Percentiles rank a stretch among this genome's conserved stretches.
These are phyloP conservation scores for Formica exsecta DNA, from an alignment of 1,140 invertebrate genomes.

Conservation along the genomic window DNA sequence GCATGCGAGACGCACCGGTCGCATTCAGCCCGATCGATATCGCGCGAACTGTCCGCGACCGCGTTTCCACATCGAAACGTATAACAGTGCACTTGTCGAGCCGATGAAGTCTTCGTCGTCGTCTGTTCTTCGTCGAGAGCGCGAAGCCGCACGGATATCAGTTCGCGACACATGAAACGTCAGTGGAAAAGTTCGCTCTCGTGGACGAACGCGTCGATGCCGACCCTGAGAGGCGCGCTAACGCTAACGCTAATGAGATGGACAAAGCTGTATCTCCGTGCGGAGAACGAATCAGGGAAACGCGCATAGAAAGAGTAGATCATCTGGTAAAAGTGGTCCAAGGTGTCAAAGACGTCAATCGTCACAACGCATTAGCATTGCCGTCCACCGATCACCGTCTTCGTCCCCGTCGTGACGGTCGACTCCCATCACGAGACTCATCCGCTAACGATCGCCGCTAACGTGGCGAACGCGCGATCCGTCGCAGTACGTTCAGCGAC, in stretches of 20 bases:
- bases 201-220: background rate
- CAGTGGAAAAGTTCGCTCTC: constrained; percentile 19
- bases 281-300: background rate
- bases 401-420: constrained; percentile 41
- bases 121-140: background rate
- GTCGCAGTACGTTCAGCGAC: constrained; percentile 42
- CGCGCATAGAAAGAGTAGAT: background rate
- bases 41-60: background rate
- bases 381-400: constrained; percentile 4
- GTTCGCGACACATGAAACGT: background rate
- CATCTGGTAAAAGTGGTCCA: constrained; percentile 71
- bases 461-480: constrained; percentile 47
- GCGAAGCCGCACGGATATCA: background rate
- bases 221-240: constrained; percentile 24
- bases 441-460: constrained; percentile 64
- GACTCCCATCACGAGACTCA: constrained; percentile 66
- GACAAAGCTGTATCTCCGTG: constrained; percentile 34
- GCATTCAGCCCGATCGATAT: constrained; percentile 9
- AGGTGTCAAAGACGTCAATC: constrained; percentile 80
- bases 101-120: background rate
- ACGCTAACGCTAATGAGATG: constrained; percentile 68
- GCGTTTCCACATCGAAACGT: background rate
- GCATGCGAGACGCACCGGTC: constrained; percentile 31
- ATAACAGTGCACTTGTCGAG: background rate
- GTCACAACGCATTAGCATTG: constrained; percentile 74